A percentile compares a stretch with the other conserved stretches of the same genome.
These are phyloP conservation scores for Micronisus gabar DNA, from an alignment of 2,113 vertebrate genomes.

Conservation along the genomic window DNA sequence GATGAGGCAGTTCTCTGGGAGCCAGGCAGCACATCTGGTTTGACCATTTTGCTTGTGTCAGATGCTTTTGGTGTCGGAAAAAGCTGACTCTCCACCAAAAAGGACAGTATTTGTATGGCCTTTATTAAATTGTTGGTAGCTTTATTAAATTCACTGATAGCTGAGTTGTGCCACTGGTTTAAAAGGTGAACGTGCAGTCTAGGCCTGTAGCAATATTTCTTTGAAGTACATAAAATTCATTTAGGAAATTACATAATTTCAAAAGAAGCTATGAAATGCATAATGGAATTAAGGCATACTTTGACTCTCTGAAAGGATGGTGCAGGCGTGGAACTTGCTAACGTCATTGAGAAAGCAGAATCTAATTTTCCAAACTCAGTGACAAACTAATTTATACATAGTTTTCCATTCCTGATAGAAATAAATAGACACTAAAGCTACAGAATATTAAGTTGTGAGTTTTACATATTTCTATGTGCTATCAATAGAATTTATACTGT, in stretches of 20 bases:
- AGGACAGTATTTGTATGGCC: neutral
- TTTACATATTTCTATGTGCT: neutral
- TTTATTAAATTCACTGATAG: neutral
- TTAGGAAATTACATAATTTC: slow-evolving; percentile 6
- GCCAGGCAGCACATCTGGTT: neutral
- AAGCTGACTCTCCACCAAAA: neutral
- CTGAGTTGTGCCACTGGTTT: neutral
- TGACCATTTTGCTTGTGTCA: neutral
- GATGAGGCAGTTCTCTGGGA: neutral
- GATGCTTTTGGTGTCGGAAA: neutral
- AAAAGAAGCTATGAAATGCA: neutral
- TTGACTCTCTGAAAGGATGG: neutral
- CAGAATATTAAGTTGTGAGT: neutral
- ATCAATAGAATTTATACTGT: neutral
- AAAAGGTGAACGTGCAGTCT: neutral
- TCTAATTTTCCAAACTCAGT: slow-evolving; percentile 7
- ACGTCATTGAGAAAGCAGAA: neutral
- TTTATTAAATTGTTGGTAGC: neutral
- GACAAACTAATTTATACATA: neutral
- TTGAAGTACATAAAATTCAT: slow-evolving; percentile 11
- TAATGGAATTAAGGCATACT: neutral
- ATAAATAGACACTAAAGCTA: neutral
- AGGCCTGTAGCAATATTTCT: neutral
- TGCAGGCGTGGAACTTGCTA: neutral
- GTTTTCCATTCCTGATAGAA: neutral